These are phyloP conservation scores for Tenrec ecaudatus DNA, from an alignment of 2,113 vertebrate genomes.

Conservation along the genomic window DNA sequence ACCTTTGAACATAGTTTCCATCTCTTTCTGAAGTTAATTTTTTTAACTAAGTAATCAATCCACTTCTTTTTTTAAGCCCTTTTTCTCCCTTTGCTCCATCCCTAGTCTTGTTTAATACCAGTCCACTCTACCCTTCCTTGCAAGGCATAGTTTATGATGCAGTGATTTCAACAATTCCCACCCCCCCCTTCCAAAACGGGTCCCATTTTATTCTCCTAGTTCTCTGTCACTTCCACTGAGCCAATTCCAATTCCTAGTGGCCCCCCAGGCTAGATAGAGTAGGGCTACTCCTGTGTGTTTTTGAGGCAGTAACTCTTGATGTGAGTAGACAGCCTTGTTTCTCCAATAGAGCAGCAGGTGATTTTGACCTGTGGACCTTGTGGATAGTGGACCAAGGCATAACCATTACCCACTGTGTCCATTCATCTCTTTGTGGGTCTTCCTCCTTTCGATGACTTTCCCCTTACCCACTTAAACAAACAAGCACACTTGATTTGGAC, in stretches of 20 bases:
- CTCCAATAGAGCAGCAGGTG: not conserved
- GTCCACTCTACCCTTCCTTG: not conserved
- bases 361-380: too few species aligned
- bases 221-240: not conserved
- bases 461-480: too few species aligned
- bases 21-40: not conserved
- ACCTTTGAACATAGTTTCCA: not conserved
- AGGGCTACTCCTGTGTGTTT: too few species aligned
- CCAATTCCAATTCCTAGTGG: too few species aligned
- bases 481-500: not conserved
- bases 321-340: not conserved
- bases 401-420: too few species aligned
- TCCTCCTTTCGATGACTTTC: too few species aligned
- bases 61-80: not conserved
- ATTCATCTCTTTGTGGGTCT: too few species aligned
- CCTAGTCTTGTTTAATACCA: not conserved
- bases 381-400: too few species aligned
- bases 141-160: not conserved
- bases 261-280: too few species aligned
- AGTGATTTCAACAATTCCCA: not conserved
- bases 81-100: not conserved
- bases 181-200: not conserved
- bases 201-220: not conserved
- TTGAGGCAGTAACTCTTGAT: too few species aligned
- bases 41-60: not conserved